Conservation (phyloP, 1,140 invertebrate genomes). For the Olivierus martensii region DNA sequence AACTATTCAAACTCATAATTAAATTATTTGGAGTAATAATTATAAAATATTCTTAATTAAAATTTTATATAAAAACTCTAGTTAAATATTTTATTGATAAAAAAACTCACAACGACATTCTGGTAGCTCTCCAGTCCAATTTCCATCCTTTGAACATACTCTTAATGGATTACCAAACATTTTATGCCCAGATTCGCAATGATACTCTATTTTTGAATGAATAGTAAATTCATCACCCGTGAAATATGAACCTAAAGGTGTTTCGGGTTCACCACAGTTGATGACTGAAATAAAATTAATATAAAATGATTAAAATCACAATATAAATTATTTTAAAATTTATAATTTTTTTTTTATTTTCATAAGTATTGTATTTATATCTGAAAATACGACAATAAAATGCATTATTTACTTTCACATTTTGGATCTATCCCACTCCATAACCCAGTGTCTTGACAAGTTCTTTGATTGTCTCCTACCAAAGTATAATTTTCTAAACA, state of each 20-base stretch:
- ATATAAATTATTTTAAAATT: too few species aligned
- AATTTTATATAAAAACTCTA: too few species aligned
- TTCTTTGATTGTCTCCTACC: conserved; percentile 44
- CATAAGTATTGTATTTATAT: not conserved
- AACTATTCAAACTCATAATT: too few species aligned
- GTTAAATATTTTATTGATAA: too few species aligned
- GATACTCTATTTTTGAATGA: conserved; percentile 68
- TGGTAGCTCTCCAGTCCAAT: conserved; percentile 63
- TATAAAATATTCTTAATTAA: not conserved
- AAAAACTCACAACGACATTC: conserved; percentile 76
- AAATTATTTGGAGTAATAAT: too few species aligned
- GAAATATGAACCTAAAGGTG: conserved; percentile 64
- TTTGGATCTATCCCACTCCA: conserved; percentile 49
- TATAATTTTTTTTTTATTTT: too few species aligned
- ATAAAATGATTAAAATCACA: too few species aligned
- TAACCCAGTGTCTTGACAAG: conserved; percentile 56
- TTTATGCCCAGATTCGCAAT: conserved; percentile 68
- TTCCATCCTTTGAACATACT: conserved; percentile 53
- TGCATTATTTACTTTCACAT: conserved; percentile 19
- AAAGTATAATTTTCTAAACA: conserved; percentile 75
- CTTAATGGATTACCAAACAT: conserved; percentile 52
- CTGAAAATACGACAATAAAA: not conserved
- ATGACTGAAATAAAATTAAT: conserved; percentile 46
- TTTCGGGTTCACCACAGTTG: conserved; percentile 70
- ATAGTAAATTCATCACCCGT: conserved; percentile 74